Conservation (phyloP, 2,888 invertebrate genomes). For the Masnerella sp. region DNA sequence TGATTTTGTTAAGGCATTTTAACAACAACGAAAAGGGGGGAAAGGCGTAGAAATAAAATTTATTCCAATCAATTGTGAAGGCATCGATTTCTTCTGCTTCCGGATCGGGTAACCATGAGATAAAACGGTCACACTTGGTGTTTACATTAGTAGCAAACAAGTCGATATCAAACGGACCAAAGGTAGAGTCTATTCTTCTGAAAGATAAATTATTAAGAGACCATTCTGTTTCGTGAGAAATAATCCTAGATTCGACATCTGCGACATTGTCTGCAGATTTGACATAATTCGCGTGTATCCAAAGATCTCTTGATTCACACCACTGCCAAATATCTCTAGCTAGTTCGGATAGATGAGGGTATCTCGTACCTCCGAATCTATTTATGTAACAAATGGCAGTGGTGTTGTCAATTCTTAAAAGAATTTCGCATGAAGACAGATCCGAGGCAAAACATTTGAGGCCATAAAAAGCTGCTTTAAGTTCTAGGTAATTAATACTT, state of each 20-base stretch:
- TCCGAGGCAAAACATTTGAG: background rate
- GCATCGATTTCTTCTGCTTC: background rate
- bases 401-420: constrained; percentile 4
- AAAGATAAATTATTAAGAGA: background rate
- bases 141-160: background rate
- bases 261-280: background rate
- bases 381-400: background rate
- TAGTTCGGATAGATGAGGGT: constrained; percentile 1
- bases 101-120: too few relatives aligned
- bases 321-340: constrained; percentile 1
- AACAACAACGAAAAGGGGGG: background rate
- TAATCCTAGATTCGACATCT: background rate
- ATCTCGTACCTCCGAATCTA: background rate
- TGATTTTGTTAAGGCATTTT: background rate
- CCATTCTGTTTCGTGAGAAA: constrained; percentile 2
- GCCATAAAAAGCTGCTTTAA: constrained; percentile 1
- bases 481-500: background rate
- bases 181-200: background rate
- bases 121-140: background rate
- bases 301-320: background rate
- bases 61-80: constrained; percentile 1
- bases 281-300: background rate
- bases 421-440: background rate
- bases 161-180: background rate
- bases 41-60: constrained; percentile 5